Base-by-base conservation (phyloP, 2,797 vertebrate species). In the Micropoecilia bifurca region DNA sequence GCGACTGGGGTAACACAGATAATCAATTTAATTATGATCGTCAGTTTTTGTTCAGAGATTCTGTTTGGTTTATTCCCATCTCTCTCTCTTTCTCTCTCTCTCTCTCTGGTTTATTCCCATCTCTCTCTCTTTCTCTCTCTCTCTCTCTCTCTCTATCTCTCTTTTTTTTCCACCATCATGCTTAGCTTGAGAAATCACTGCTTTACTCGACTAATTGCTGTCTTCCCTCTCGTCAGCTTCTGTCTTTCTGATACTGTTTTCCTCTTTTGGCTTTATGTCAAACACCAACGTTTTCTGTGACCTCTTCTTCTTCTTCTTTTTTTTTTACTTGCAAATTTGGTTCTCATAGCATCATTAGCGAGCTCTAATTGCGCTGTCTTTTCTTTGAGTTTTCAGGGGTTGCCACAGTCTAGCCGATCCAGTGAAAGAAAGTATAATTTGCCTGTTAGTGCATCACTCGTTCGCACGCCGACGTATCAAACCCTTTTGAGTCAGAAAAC, bases 1-100 rank as follows among this genome's bases (percentile, higher is more conserved):
- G 4, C 18, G 36, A 82, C 55, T 43, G 66, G 1, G 63, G 48
- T 2, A 50, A 22, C 77, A 13, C 25, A 7, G 59, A 80, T 80
- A 80, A 85, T 73, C 46, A 86, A n/a, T 73, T 75, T 53, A 68
- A 85, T 50, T 47, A 20, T 80, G 78, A 82, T 53, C 73, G 57
- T 74, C 43, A 6, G 7, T 22, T 45, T 20, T n/a, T 71, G 41
- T 75, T 71, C 9, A 16, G 0, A 69, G 80, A 22, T 85, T 69
- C 71, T 74, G 41, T 46, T 75, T 75, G 36, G 39, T 66, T 43
- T 71, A 74, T 76, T 61, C 53, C 36, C 66, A 53, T 81, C 50
- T 61, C n/a, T 47, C 16, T 36, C 36, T 36, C 36, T 36, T 3
- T 36, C 3, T 33, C 33, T 33, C 33, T 33, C 33, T 33, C 33